Evolutionary conservation across 2,797 vertebrate genomes (phyloP), one percentile per base, ranked within the genome.

Genomic region (Aulostomus chinensis): DNA sequence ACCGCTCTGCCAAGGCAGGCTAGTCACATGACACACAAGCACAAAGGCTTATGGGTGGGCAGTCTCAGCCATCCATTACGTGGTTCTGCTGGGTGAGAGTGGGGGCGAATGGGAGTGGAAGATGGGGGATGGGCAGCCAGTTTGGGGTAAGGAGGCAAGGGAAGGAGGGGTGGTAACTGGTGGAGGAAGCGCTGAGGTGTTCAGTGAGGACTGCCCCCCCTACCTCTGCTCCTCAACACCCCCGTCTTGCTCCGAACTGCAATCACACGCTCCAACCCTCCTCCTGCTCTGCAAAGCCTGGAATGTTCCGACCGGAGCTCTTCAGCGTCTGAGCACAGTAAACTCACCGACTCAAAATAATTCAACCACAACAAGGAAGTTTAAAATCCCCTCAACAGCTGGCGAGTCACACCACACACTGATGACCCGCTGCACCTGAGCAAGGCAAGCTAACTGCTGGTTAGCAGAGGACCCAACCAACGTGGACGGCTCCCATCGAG

Each of bases 101-200:
- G 58, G 62, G 63, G 55, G 53, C 5, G 17, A 55, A 58, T 39
- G 28, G 37, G 63, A 76, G 72, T 63, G 68, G 70, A 48, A 10
- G 57, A 67, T 85, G 87, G 91, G 90, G 90, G 91, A 85, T 87
- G 88, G 89, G 88, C 63, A 31, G 65, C 32, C 38, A 11, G 73
- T 74, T 85, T 62, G 63, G 80, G 70, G 83, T 82, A 77, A 66
- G 74, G 67, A 64, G 72, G 54, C 45, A n/a, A 58, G 34, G 52
- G 58, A 48, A 68, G 54, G 51, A 63, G 81, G 85, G 80, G 76
- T 79, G 85, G 86, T 78, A 87, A 85, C 76, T 73, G 82, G 58
- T 69, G 66, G 80, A 88, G 87, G 86, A 91, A 87, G 86, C 81
- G 81, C 69, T 80, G 88, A 91, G 89, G 88, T 89, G 88, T 91